Evolutionary conservation across 1,140 invertebrate species (phyloP).

Genomic region (Neodiprion fabricii): DNA sequence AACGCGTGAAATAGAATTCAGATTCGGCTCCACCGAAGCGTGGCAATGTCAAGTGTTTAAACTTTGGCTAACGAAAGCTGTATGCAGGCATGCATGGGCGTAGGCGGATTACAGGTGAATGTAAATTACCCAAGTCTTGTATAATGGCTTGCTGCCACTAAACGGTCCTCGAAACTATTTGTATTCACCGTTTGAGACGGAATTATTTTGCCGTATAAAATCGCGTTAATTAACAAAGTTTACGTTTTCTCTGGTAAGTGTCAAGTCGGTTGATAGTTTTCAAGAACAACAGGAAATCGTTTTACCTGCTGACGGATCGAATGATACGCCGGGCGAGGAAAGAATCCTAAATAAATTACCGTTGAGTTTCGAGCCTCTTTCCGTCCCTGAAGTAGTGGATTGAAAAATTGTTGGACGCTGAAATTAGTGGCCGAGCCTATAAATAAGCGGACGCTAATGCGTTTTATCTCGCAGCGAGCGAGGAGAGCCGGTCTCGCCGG

Average conservation of each 20-base stretch:
- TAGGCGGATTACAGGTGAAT: neutral
- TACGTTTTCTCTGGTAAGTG: constrained; percentile 1
- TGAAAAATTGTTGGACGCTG: constrained; percentile 48
- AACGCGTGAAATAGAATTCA: neutral
- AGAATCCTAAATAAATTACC: constrained; percentile 40
- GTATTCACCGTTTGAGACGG: neutral
- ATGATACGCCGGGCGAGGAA: neutral
- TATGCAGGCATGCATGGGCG: neutral
- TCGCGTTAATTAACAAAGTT: neutral
- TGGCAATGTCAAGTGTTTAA: constrained; percentile 2
- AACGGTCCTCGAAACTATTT: neutral
- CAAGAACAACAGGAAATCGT: neutral
- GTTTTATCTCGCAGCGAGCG: constrained; percentile 41
- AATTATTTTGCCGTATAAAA: neutral
- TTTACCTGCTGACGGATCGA: neutral
- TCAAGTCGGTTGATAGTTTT: neutral
- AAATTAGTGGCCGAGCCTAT: constrained; percentile 45
- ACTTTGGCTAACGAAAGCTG: neutral
- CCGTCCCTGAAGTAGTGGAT: constrained; percentile 29
- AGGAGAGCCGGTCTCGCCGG: constrained; percentile 19
- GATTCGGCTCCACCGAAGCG: neutral
- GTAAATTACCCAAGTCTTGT: neutral
- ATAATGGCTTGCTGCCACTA: neutral
- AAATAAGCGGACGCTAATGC: constrained; percentile 52
- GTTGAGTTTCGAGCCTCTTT: constrained; percentile 34